Evolutionary conservation across 2,888 invertebrate species (phyloP).

Genomic region (Ophonus ardosiacus): DNA sequence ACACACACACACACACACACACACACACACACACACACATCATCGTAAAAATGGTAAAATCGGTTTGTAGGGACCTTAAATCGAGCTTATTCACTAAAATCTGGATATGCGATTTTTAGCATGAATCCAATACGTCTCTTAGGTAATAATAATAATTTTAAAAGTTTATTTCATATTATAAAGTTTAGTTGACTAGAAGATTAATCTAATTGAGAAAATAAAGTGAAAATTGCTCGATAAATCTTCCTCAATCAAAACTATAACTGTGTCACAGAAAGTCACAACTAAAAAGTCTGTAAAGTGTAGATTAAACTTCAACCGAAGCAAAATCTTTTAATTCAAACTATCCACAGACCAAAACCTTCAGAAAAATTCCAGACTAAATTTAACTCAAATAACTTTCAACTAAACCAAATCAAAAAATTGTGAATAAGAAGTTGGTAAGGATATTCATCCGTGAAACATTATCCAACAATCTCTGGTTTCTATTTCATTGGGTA

Average conservation of each 20-base stretch:
- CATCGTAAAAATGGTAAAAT: too few species aligned
- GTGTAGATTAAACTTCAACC: conserved; percentile 1
- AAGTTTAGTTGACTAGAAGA: too few species aligned
- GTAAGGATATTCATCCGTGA: conserved; percentile 22
- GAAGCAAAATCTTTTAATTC: conserved; percentile 9
- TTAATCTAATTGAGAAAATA: too few species aligned
- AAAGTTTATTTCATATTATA: too few species aligned
- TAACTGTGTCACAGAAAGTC: background rate
- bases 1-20: too few species aligned
- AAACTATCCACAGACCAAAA: background rate
- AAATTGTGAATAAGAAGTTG: background rate
- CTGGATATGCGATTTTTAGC: too few species aligned
- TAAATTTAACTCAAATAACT: conserved; percentile 31
- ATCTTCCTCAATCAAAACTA: background rate
- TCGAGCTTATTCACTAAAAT: too few species aligned
- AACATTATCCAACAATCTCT: conserved; percentile 39
- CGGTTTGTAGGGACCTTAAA: too few species aligned
- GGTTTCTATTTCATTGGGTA: conserved; percentile 36
- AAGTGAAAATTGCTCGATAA: too few species aligned
- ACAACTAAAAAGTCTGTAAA: background rate
- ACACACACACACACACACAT: too few species aligned
- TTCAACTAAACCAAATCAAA: conserved; percentile 25
- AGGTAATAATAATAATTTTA: too few species aligned
- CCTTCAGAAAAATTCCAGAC: conserved; percentile 18
- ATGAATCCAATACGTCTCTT: too few species aligned